Conservation (phyloP, 2,113 vertebrate genomes). For the Mobula birostris region DNA sequence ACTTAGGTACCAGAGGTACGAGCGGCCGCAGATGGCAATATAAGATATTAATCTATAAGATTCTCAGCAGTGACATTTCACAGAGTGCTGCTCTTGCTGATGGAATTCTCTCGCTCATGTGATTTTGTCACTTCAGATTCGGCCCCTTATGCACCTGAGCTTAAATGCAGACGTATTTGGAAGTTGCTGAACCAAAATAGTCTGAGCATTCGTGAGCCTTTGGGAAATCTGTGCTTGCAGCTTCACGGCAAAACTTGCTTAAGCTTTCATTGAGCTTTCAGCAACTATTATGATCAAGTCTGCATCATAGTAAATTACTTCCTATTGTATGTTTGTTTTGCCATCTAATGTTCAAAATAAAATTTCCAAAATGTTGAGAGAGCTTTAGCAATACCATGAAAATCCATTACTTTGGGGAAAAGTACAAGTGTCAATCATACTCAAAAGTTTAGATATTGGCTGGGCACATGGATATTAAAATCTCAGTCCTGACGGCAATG, state of each 20-base stretch:
- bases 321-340: background rate
- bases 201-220: background rate
- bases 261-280: background rate
- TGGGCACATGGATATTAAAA: too few relatives aligned
- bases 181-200: background rate
- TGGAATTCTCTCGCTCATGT: background rate
- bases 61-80: background rate
- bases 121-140: background rate
- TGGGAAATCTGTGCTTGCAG: background rate
- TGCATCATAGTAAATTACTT: background rate
- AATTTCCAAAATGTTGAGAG: background rate
- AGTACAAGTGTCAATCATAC: background rate
- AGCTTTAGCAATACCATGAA: background rate
- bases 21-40: background rate
- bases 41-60: background rate
- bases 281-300: background rate
- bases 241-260: background rate
- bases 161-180: background rate
- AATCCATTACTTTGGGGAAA: background rate
- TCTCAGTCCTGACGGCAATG: too few relatives aligned
- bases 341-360: background rate
- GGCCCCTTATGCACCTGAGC: background rate
- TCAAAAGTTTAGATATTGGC: background rate
- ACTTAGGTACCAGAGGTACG: background rate
- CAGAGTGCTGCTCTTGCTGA: background rate